A percentile compares a stretch with the other conserved stretches of the same genome.
These are phyloP conservation scores for Lordiphosa clarofinis DNA, from an alignment of 1,140 invertebrate genomes.

Conservation along the genomic window DNA sequence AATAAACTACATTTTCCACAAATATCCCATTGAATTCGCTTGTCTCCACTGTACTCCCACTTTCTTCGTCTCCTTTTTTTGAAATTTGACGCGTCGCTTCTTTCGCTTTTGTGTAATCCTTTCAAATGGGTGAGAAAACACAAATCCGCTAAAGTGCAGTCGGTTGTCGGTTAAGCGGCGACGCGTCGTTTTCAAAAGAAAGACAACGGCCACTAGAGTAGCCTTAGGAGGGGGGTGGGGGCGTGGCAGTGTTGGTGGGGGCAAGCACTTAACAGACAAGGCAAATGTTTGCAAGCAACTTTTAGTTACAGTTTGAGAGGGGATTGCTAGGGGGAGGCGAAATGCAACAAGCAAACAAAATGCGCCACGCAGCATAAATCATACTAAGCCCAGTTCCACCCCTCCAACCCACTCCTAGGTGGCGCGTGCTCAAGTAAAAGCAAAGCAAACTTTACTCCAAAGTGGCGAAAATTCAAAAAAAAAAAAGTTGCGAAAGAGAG, in stretches of 20 bases:
- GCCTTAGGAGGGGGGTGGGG: background rate
- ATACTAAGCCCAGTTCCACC: conserved; percentile 44
- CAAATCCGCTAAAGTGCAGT: conserved; percentile 74
- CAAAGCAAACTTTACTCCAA: conserved; percentile 63
- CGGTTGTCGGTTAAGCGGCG: conserved; percentile 56
- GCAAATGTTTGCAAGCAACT: conserved; percentile 70
- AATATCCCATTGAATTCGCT: background rate
- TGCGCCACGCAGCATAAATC: conserved; percentile 65
- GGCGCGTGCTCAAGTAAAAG: conserved; percentile 50
- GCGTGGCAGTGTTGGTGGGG: conserved; percentile 2
- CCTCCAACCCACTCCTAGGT: conserved; percentile 3
- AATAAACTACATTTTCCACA: too few relatives aligned
- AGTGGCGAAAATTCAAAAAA: too few relatives aligned
- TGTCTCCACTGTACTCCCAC: background rate
- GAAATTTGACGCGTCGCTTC: conserved; percentile 41
- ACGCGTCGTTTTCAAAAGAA: conserved; percentile 13
- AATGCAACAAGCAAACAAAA: conserved; percentile 64
- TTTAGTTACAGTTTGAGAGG: conserved; percentile 57
- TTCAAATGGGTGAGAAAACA: conserved; percentile 75
- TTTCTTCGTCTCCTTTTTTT: background rate
- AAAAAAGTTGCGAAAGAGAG: conserved; percentile 10
- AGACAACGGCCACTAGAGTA: conserved; percentile 21
- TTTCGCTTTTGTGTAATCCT: conserved; percentile 60
- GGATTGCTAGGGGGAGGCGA: background rate
- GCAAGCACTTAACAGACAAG: conserved; percentile 54